Evolutionary conservation across 2,888 invertebrate species (phyloP), one percentile per base, ranked within the genome.

Genomic region (Ganaspis brasiliensis): DNA sequence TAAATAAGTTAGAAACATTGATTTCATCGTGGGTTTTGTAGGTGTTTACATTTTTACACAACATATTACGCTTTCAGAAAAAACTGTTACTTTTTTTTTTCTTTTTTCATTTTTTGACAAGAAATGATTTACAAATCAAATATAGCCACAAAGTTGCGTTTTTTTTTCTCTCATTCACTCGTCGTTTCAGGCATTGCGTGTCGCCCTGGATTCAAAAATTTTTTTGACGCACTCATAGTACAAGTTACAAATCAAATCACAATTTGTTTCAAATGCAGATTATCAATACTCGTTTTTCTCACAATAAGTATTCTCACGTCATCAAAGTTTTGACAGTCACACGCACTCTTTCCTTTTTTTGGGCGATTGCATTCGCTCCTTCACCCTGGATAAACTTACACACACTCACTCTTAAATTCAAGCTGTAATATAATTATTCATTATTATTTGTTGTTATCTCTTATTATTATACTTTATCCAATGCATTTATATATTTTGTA

Each of bases 51-150:
- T 91, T 90, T 90, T 90, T 91, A 91, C 90, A 90, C 89, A 89
- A 89, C 88, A 78, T 71, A 74, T 81, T 81, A 79, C 79, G 81
- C 78, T 74, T 73, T 78, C 78, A 78, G 92, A 92, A 92, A 49
- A 49, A 92, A 92, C 91, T 92, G 92, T 92, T 92, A 92, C 92
- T 90, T 92, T n/a, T n/a, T n/a, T n/a, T n/a, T n/a, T n/a, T n/a
- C n/a, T n/a, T n/a, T n/a, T n/a, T n/a, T n/a, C n/a, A n/a, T n/a
- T n/a, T n/a, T 91, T 87, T 85, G 92, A 92, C 92, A 92, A 93
- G 91, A 92, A 92, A 92, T 92, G 92, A 92, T 92, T 92, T 93
- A 93, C 92, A 93, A 93, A 93, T 93, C 91, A 92, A 92, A 92
- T 92, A 91, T 92, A 91, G 91, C 91, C 91, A 91, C 91, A 87